Conservation (phyloP, 92 coral and sea anemone genomes). For the Actinostola sp. region DNA sequence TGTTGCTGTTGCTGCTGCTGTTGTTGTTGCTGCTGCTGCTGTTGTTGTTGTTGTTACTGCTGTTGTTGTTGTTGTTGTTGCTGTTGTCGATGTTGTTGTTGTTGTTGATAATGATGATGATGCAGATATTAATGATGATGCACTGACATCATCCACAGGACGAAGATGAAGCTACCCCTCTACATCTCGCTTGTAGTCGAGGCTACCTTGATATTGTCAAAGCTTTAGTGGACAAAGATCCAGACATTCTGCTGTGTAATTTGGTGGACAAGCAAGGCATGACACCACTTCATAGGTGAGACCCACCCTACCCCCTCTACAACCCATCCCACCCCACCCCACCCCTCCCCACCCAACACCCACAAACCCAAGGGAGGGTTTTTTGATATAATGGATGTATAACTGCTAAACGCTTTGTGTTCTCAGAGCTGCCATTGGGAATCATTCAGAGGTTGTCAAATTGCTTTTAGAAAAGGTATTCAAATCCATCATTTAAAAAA, state of each 20-base stretch:
- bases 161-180: conserved; percentile 35
- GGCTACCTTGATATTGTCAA: conserved; percentile 39
- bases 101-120: neutral
- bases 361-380: too few species aligned
- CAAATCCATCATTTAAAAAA: neutral
- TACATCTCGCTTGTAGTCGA: conserved; percentile 32
- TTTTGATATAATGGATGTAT: neutral
- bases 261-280: conserved; percentile 26
- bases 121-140: neutral
- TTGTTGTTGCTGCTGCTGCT: too few species aligned
- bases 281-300: conserved; percentile 39
- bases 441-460: conserved; percentile 29
- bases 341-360: too few species aligned
- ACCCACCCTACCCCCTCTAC: too few species aligned
- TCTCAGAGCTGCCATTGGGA: conserved; percentile 33
- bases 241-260: neutral
- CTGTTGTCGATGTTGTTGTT: too few species aligned
- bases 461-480: conserved; percentile 37
- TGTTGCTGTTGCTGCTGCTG: too few species aligned
- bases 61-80: too few species aligned
- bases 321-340: neutral
- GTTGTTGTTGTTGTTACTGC: too few species aligned
- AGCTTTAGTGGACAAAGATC: conserved; percentile 24
- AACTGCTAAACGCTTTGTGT: neutral
- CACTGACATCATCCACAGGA: neutral